Percentiles rank a stretch among this genome's conserved stretches.
These are phyloP conservation scores for Schrankia costaestrigalis DNA, from an alignment of 2,888 invertebrate species.

Conservation along the genomic window DNA sequence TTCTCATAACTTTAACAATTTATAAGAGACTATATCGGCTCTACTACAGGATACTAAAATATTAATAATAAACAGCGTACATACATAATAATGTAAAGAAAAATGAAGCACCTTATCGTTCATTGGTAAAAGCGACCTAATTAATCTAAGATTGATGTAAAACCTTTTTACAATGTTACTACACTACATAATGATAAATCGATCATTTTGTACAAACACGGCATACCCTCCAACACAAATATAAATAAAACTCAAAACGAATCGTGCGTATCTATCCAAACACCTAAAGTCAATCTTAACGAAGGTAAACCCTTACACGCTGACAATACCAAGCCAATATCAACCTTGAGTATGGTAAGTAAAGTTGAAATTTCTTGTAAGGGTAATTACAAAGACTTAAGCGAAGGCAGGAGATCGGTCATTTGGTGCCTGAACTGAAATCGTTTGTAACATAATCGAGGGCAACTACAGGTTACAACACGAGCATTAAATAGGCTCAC, in stretches of 20 bases:
- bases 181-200: too few species aligned
- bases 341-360: neutral
- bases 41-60: too few species aligned
- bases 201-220: too few species aligned
- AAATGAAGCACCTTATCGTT: too few species aligned
- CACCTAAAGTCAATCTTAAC: conserved; percentile 33
- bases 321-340: conserved; percentile 1
- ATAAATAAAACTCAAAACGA: conserved; percentile 33
- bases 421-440: conserved; percentile 23
- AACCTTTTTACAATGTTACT: too few species aligned
- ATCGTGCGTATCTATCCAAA: conserved; percentile 27
- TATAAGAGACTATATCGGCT: too few species aligned
- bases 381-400: conserved; percentile 13
- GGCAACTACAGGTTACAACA: conserved; percentile 23
- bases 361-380: conserved; percentile 7
- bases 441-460: conserved; percentile 39
- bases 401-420: conserved; percentile 32
- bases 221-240: conserved; percentile 21
- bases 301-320: conserved; percentile 24
- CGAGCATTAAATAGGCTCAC: conserved; percentile 26
- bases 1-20: too few species aligned
- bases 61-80: too few species aligned
- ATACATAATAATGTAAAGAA: too few species aligned
- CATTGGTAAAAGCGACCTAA: too few species aligned
- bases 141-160: too few species aligned